Conservation (phyloP, 2,113 vertebrate genomes). For the Oplegnathus fasciatus region DNA sequence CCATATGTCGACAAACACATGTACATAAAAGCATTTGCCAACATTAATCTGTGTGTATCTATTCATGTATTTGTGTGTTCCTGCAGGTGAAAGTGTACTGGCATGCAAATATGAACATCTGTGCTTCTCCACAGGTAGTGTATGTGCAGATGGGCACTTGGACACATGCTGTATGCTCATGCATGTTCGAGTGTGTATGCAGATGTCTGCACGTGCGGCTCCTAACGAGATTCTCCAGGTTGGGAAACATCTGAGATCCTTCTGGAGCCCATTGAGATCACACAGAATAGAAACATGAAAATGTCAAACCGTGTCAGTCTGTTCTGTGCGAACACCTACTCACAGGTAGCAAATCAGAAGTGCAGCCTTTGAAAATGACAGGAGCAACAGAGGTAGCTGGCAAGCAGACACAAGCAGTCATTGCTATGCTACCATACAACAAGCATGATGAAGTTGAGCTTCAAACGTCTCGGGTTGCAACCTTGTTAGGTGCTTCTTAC, state of each 20-base stretch:
- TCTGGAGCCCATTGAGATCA: slow-evolving; percentile 42
- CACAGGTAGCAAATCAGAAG: slow-evolving; percentile 20
- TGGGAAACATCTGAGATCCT: slow-evolving; percentile 46
- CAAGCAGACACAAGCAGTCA: neutral
- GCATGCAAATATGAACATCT: slow-evolving; percentile 39
- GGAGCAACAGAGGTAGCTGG: neutral
- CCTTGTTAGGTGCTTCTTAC: neutral
- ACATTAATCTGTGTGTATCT: neutral
- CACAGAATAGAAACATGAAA: slow-evolving; percentile 40
- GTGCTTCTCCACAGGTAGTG: slow-evolving; percentile 10
- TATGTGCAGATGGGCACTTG: neutral
- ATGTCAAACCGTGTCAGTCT: slow-evolving; percentile 36
- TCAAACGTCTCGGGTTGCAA: neutral
- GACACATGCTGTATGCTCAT: neutral
- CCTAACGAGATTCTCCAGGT: slow-evolving; percentile 44
- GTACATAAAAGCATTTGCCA: neutral
- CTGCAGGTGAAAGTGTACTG: neutral
- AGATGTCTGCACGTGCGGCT: neutral
- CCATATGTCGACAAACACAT: neutral
- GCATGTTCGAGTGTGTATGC: neutral
- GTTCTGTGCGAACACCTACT: slow-evolving; percentile 31
- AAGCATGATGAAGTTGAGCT: neutral
- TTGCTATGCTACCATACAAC: slow-evolving; percentile 10
- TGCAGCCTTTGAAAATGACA: slow-evolving; percentile 29
- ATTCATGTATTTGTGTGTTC: neutral